phyloP scores from a whole-genome alignment of 2,888 invertebrate species.

The Nowickia ferox region DNA sequence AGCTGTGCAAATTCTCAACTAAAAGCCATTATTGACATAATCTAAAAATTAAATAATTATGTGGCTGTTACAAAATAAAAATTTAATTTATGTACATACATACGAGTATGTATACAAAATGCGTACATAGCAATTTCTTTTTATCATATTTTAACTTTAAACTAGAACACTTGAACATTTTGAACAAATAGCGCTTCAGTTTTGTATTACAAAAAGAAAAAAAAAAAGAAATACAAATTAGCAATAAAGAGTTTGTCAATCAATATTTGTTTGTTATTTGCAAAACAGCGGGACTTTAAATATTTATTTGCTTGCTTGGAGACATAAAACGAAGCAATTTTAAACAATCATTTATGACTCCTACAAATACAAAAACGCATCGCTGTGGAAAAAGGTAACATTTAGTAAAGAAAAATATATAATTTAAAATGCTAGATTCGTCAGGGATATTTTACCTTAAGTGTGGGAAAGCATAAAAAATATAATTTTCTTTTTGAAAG shows the following conservation, averaged over 20 bases:
- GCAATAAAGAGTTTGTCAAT: background rate
- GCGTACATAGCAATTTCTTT: background rate
- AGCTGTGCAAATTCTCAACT: background rate
- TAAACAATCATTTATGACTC: background rate
- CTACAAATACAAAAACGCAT: background rate
- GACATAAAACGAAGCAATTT: background rate
- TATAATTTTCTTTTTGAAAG: no score
- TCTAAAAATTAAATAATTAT: constrained; percentile 19
- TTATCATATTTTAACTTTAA: constrained; percentile 1
- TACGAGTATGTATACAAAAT: background rate
- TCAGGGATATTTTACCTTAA: no score
- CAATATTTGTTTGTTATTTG: constrained; percentile 23
- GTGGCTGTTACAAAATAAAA: background rate
- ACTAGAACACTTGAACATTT: constrained; percentile 9
- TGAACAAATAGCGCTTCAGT: background rate
- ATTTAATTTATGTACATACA: constrained; percentile 22
- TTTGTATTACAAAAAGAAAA: background rate
- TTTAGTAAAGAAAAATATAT: background rate
- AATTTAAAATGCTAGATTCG: no score
- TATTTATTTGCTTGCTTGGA: background rate
- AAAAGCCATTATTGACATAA: constrained; percentile 14
- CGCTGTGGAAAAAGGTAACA: background rate
- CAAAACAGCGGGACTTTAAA: background rate
- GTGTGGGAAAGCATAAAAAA: no score
- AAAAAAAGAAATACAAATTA: background rate